phyloP scores from a whole-genome alignment of 2,113 vertebrate species.

The Probosciger aterrimus region DNA sequence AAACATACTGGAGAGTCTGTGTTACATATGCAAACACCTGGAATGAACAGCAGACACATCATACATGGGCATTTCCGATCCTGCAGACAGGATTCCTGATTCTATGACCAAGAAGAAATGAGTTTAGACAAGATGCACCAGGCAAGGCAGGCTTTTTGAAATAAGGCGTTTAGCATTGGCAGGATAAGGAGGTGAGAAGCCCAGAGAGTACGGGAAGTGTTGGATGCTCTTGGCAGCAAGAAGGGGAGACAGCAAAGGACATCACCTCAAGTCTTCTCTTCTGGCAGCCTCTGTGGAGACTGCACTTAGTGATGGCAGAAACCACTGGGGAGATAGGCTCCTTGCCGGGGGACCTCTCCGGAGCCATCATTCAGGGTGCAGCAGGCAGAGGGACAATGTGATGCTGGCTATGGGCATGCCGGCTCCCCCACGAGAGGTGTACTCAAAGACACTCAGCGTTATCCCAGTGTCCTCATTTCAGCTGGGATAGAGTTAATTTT shows the following conservation, averaged over 20 bases:
- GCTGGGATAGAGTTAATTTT: not conserved
- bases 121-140: not conserved
- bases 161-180: not conserved
- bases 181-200: not conserved
- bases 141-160: not conserved
- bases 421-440: not conserved
- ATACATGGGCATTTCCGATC: not conserved
- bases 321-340: not conserved
- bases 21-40: accelerated
- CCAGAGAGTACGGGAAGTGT: accelerated
- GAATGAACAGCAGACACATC: not conserved
- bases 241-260: not conserved
- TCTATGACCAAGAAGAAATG: not conserved
- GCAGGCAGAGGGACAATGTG: accelerated
- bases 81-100: not conserved
- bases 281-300: not conserved
- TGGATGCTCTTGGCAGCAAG: not conserved
- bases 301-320: not conserved
- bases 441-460: not conserved
- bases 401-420: no score
- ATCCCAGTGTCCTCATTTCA: not conserved
- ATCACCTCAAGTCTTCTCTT: not conserved
- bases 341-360: not conserved
- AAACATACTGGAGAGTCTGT: not conserved
- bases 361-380: not conserved